Conservation (phyloP, 2,113 vertebrate species). For the Scolopax mira region DNA sequence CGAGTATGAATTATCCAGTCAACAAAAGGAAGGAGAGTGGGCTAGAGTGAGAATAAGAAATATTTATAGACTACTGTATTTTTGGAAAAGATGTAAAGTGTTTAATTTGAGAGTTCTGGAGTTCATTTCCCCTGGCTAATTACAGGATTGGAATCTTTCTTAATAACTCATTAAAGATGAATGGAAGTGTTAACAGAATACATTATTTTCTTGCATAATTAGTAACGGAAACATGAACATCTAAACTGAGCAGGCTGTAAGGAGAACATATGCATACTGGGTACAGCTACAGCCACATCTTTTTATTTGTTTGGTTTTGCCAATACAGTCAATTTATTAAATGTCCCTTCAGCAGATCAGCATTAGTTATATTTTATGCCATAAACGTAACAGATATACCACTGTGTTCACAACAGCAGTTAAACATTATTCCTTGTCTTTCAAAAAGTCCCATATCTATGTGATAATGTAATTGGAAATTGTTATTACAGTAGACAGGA, state of each 20-base stretch:
- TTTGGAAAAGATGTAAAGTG: background rate
- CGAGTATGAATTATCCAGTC: background rate
- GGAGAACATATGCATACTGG: background rate
- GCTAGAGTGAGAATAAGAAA: background rate
- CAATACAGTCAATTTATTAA: background rate
- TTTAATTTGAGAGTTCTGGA: background rate
- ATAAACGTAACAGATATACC: background rate
- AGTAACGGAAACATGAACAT: background rate
- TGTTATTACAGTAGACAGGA: background rate
- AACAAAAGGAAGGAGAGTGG: background rate
- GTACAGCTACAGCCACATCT: background rate
- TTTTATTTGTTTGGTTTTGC: background rate
- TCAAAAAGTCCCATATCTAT: background rate
- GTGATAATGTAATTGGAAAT: background rate
- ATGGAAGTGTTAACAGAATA: background rate
- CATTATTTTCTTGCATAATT: background rate
- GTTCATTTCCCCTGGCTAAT: slow-evolving; percentile 11
- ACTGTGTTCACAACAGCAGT: background rate
- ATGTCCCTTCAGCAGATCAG: background rate
- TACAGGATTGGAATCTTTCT: background rate
- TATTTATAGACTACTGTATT: background rate
- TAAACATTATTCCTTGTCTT: background rate
- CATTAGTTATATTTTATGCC: background rate
- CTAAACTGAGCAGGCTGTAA: background rate
- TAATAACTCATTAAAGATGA: slow-evolving; percentile 30